Base-by-base conservation (phyloP, 2,113 vertebrate genomes). In the Crotophaga sulcirostris region DNA sequence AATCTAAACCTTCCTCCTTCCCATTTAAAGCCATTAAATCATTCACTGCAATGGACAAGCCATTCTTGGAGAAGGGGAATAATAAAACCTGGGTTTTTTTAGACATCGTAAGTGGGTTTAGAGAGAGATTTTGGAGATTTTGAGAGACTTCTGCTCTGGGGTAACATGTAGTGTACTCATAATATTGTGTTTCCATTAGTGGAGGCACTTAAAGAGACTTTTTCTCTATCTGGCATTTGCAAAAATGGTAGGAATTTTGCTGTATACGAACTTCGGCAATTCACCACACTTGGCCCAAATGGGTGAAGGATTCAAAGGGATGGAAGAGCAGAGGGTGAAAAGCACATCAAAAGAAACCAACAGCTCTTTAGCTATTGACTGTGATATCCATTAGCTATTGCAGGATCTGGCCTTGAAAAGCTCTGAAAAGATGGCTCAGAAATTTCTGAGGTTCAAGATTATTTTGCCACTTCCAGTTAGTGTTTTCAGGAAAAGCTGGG, bases 401-500 rank as follows among this genome's bases (percentile, higher is more conserved):
- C 69, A 66, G 36, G 31, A 81, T 44, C 33, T 42, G 55, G 36
- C 28, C 59, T 52, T 76, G 56, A 58, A 60, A 73, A 47, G 23
- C 28, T 63, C 68, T 74, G 34, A 28, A 78, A 78, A 70, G 73
- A 58, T 33, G 24, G 19, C 42, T 93, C 25, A 14, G 64, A 62
- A 44, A 54, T 63, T 86, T 67, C 77, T 36, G 87, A 74, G 34
- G 49, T 31, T 84, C 36, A 31, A 64, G 86, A 73, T 16, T 49
- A 42, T 77, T 77, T 70, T 88, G 54, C 55, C 86, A 56, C 58
- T 86, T 89, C 17, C 55, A 28, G 1, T 28, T 25, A 38, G 34
- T 24, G 21, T 70, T 93, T 93, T 68, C 62, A 85, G 84, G 82
- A 85, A 79, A 90, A 79, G 66, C 44, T 68, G 70, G 78, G 58